Base-by-base conservation (phyloP, 2,888 invertebrate genomes). In the Sipunculus nudus region DNA sequence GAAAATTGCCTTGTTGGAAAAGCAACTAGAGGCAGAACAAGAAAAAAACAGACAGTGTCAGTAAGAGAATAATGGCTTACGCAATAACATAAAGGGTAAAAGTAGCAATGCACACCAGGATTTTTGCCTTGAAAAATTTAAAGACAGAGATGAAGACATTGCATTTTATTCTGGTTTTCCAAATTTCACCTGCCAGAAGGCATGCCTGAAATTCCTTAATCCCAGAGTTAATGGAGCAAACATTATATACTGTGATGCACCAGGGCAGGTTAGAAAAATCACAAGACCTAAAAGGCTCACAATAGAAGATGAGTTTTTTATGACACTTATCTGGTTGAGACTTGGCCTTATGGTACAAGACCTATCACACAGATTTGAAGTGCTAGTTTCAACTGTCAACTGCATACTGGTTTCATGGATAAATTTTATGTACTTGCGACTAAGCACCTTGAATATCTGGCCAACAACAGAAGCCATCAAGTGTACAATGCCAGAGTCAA, bases 221-320 rank as follows among this genome's bases (percentile, higher is more conserved):
- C 45, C 54, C n/a, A n/a, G n/a, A n/a, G n/a, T n/a, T n/a, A n/a
- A n/a, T 29, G 54, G 21, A 6, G 23, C 29, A 8, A 54, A 54
- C 45, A 54, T 54, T 1, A 29, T 54, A 19, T 54, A 54, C 25
- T n/a, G n/a, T n/a, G n/a, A n/a, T n/a, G n/a, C n/a, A n/a, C n/a
- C n/a, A n/a, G n/a, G n/a, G n/a, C n/a, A n/a, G n/a, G n/a, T n/a
- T n/a, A n/a, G n/a, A n/a, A n/a, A n/a, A n/a, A n/a, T n/a, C n/a
- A n/a, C n/a, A n/a, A n/a, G n/a, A n/a, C n/a, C n/a, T n/a, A n/a
- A n/a, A n/a, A n/a, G n/a, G n/a, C n/a, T n/a, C n/a, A n/a, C n/a
- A n/a, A n/a, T n/a, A n/a, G n/a, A 19, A 23, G 26, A 53, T 28
- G 26, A 53, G 19, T 39, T 53, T n/a, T 53, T 53, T 21, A 16